Evolutionary conservation across 2,888 invertebrate genomes (phyloP).

Genomic region (Nematopogon swammerdamellus): DNA sequence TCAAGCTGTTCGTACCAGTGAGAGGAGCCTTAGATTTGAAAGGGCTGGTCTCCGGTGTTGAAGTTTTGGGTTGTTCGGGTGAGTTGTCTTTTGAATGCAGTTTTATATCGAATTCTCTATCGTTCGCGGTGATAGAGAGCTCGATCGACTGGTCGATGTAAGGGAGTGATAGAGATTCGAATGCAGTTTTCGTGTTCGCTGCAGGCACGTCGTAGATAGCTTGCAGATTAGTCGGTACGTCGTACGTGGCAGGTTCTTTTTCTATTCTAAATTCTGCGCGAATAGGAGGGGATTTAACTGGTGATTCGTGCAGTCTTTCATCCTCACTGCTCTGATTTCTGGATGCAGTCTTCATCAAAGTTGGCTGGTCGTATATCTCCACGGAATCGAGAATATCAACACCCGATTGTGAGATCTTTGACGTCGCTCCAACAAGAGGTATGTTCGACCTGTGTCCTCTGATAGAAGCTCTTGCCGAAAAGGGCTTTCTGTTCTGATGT

Average conservation of each 20-base stretch:
- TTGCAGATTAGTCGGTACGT: conserved; percentile 44
- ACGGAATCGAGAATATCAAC: conserved; percentile 43
- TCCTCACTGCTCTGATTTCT: conserved; percentile 21
- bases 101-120: conserved; percentile 50
- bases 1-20: conserved; percentile 35
- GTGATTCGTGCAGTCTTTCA: conserved; percentile 16
- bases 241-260: conserved; percentile 31
- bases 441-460: conserved; percentile 39
- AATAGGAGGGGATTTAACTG: conserved; percentile 17
- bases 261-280: conserved; percentile 38
- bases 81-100: conserved; percentile 39
- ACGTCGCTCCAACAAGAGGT: conserved; percentile 47
- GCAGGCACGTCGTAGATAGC: conserved; percentile 46
- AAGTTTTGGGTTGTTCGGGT: conserved; percentile 27
- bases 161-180: conserved; percentile 42
- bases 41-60: conserved; percentile 26
- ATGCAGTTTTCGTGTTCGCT: conserved; percentile 37
- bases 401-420: conserved; percentile 49
- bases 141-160: conserved; percentile 50
- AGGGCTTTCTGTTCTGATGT: conserved; percentile 36
- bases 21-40: conserved; percentile 26
- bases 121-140: conserved; percentile 43
- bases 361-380: conserved; percentile 45
- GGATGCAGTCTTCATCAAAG: conserved; percentile 21
- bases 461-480: conserved; percentile 29